Conservation (phyloP, 2,797 vertebrate genomes). For the Galagoides demidoff region DNA sequence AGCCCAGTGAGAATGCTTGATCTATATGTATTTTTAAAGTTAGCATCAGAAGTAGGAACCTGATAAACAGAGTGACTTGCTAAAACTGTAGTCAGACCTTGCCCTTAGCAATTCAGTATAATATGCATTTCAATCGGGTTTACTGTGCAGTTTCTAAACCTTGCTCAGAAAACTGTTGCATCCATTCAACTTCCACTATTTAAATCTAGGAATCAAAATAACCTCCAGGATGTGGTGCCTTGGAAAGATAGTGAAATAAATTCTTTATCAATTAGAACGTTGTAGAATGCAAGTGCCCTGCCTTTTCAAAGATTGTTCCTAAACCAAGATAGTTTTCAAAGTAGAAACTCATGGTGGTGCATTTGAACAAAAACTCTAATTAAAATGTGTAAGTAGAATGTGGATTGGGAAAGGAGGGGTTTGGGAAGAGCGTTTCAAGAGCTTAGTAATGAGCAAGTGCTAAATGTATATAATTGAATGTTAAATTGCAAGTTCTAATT, state of each 20-base stretch:
- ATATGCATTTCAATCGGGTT: background rate
- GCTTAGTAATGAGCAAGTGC: background rate
- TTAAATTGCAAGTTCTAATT: background rate
- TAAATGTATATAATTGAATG: background rate
- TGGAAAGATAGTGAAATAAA: conserved; percentile 22
- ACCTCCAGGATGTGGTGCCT: background rate
- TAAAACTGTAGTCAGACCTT: background rate
- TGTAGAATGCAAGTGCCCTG: background rate
- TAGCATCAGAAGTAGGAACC: background rate
- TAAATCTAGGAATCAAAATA: conserved; percentile 46
- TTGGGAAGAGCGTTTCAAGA: background rate
- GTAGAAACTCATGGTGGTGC: background rate
- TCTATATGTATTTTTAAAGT: background rate
- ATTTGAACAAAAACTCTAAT: conserved; percentile 18
- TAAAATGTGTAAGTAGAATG: background rate
- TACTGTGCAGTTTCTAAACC: background rate
- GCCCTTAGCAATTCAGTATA: background rate
- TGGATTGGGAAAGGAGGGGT: background rate
- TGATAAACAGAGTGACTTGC: conserved; percentile 10
- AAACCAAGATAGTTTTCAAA: background rate
- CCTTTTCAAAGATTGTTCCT: conserved; percentile 29
- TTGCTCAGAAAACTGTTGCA: background rate
- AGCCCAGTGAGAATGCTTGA: background rate
- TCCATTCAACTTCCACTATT: background rate
- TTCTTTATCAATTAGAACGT: conserved; percentile 35